phyloP scores from a whole-genome alignment of 35 echinoderm and acorn worm species.

The Lytechinus variegatus region DNA sequence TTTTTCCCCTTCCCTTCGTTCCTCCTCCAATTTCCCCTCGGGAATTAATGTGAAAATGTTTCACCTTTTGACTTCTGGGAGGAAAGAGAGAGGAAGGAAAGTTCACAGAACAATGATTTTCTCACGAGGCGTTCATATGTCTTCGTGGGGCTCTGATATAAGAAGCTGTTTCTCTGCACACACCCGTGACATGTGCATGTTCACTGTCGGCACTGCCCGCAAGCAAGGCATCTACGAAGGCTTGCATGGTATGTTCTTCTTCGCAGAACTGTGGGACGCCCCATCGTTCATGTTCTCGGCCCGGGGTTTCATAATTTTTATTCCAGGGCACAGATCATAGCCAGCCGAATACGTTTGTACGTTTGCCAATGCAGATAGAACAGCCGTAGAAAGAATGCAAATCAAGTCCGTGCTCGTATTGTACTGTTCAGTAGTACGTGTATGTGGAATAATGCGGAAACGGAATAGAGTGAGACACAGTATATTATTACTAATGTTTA shows the following conservation, averaged over 20 bases:
- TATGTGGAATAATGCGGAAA: background rate
- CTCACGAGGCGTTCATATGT: background rate
- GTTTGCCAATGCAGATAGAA: background rate
- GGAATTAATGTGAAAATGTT: background rate
- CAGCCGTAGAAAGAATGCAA: background rate
- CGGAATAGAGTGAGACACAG: background rate
- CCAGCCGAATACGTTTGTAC: background rate
- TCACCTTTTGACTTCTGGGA: background rate
- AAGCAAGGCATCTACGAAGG: background rate
- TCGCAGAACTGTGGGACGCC: background rate
- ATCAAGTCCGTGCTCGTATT: background rate
- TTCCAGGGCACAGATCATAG: background rate
- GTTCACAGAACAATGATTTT: background rate
- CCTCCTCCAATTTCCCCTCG: background rate
- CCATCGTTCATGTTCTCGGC: background rate
- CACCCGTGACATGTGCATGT: background rate
- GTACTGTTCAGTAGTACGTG: background rate
- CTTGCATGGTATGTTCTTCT: background rate
- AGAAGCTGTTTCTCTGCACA: background rate
- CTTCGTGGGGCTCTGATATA: background rate
- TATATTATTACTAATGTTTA: too few relatives aligned
- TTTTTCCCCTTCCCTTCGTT: background rate
- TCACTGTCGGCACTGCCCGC: background rate
- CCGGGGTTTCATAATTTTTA: background rate
- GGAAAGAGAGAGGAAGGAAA: background rate